phyloP scores from a whole-genome alignment of 2,797 vertebrate genomes.

The Cetoscarus ocellatus region DNA sequence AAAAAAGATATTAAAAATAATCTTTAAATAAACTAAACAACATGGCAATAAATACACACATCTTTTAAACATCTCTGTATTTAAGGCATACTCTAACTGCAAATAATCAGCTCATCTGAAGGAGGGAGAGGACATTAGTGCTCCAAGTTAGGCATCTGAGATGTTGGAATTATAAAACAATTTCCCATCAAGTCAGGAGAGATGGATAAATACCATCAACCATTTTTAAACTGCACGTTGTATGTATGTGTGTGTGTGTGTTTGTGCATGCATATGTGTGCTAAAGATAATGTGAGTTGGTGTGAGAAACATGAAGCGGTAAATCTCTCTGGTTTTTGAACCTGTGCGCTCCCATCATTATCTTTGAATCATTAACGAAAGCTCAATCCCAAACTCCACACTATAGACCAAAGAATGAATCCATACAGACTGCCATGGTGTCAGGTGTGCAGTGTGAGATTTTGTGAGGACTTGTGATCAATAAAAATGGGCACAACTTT shows the following conservation, averaged over 20 bases:
- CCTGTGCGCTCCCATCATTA: slow-evolving; percentile 28
- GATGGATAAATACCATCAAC: slow-evolving; percentile 18
- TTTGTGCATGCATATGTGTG: slow-evolving; percentile 8
- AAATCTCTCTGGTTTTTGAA: slow-evolving; percentile 16
- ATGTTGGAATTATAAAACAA: slow-evolving; percentile 42
- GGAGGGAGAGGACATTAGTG: slow-evolving; percentile 41
- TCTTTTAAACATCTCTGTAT: slow-evolving; percentile 67
- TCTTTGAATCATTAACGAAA: not conserved
- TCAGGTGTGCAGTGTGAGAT: no score
- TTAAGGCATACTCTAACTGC: slow-evolving; percentile 83
- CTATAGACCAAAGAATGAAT: no score
- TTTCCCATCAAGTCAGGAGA: slow-evolving; percentile 37
- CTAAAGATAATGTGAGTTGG: not conserved
- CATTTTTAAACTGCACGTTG: slow-evolving; percentile 29
- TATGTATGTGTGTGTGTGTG: slow-evolving; percentile 28
- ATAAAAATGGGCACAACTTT: no score
- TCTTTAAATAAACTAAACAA: slow-evolving; percentile 61
- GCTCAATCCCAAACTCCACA: no score
- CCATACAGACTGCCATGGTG: no score
- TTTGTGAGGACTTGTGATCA: no score
- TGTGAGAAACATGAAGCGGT: not conserved
- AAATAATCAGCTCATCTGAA: slow-evolving; percentile 67
- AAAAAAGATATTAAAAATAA: slow-evolving; percentile 56
- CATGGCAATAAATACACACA: slow-evolving; percentile 65
- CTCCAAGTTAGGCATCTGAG: slow-evolving; percentile 38